Base-by-base conservation (phyloP, 2,888 invertebrate species). In the Sipha maydis region DNA sequence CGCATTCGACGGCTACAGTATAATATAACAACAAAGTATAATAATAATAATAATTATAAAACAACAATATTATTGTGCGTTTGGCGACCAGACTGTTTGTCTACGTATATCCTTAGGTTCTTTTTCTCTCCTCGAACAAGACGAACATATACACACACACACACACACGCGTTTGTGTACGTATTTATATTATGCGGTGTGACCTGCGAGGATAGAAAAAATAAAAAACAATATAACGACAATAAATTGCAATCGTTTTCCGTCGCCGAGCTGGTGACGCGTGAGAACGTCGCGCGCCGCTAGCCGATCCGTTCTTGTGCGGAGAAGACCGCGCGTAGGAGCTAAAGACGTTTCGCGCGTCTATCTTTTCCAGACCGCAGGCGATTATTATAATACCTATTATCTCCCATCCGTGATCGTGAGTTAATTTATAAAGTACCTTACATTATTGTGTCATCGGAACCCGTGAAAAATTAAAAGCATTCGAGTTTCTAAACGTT, bases 21-120 rank as follows among this genome's bases (percentile, higher is more conserved):
- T 28, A 56, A 83, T 34, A 8, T 41, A 41, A 41, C 41, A 41
- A 41, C 34, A 34, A 4, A 75, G 54, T 19, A 54, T 73, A 56
- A 83, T 56, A 54, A 61, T 80, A 67, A 61, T 67, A 67, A 67
- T 67, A 28, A 83, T 83, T 71, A 71, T 31, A 84, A 76, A 67
- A 61, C 75, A 84, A 84, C 75, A 76, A 76, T 84, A 83, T 73
- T 75, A 75, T 61, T 41, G 75, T 61, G 38, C 83, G 83, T 38
- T 28, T 48, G 73, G 78, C 56, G 56, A 31, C 28, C 83, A 54
- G 38, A 67, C 79, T 17, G 80, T 69, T 41, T 69, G 41, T 76
- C 41, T 61, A 28, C 67, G 25, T 25, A 25, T 19, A 61, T 41
- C 76, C 76, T 41, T 25, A 41, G 84, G 84, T 56, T 75, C 19